A percentile compares a stretch with the other conserved stretches of the same genome.
Conservation (phyloP, 2,797 vertebrate species). For the Anguilla obscura region DNA sequence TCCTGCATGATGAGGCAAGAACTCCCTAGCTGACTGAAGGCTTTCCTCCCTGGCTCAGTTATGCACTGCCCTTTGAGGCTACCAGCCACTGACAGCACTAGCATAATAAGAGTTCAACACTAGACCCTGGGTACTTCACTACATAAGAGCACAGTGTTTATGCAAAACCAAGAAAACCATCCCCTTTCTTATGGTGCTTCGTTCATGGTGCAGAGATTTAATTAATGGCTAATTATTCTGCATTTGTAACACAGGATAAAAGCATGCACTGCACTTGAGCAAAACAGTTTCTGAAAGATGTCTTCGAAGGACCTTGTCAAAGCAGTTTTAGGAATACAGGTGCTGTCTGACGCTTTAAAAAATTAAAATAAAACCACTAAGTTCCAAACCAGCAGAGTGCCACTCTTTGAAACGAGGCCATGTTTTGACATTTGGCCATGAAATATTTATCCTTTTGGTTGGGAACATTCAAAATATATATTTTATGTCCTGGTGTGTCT, state of each 20-base stretch:
- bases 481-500: not conserved
- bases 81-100: not conserved
- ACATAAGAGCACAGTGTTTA: not conserved
- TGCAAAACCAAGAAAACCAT: not conserved
- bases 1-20: not conserved
- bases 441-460: not conserved
- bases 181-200: not conserved
- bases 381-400: conserved; percentile 14
- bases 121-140: not conserved
- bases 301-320: not conserved
- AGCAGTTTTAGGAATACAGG: not conserved
- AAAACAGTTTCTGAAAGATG: not conserved
- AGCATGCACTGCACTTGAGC: not conserved
- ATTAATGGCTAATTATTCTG: not conserved
- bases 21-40: not conserved
- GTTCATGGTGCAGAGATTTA: not conserved
- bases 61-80: not conserved
- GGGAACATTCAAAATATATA: not conserved
- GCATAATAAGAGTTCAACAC: not conserved
- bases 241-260: not conserved
- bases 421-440: conserved; percentile 7
- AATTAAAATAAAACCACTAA: not conserved
- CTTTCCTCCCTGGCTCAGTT: not conserved
- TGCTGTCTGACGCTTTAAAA: not conserved
- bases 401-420: conserved; percentile 6